These are phyloP conservation scores for Euplexia lucipara DNA, from an alignment of 2,888 invertebrate genomes.

Conservation along the genomic window DNA sequence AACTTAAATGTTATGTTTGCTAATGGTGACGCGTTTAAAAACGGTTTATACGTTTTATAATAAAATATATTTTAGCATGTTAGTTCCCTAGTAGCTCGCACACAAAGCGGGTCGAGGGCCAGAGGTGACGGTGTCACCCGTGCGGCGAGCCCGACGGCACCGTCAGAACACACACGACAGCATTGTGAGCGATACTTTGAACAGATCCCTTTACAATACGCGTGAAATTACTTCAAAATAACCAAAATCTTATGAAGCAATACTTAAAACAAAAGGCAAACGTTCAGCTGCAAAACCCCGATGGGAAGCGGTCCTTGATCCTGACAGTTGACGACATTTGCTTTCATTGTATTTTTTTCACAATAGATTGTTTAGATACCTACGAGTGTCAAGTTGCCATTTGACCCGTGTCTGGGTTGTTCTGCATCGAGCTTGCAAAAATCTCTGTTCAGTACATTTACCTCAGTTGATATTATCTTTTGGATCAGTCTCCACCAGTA, in stretches of 20 bases:
- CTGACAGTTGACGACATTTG: conserved; percentile 23
- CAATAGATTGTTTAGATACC: conserved; percentile 39
- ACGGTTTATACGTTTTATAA: background rate
- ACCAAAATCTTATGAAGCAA: conserved; percentile 1
- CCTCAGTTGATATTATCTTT: conserved; percentile 19
- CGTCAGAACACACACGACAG: conserved; percentile 12
- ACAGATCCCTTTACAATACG: conserved; percentile 4
- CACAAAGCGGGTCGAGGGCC: conserved; percentile 49
- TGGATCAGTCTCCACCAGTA: conserved; percentile 27
- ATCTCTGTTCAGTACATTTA: conserved; percentile 34
- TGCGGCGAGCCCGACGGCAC: conserved; percentile 17
- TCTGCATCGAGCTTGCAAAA: conserved; percentile 23
- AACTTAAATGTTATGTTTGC: background rate
- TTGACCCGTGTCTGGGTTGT: conserved; percentile 39
- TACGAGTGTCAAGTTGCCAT: conserved; percentile 27
- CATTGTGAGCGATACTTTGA: conserved; percentile 14
- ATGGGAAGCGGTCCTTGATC: conserved; percentile 37
- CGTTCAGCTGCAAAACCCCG: background rate
- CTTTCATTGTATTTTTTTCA: conserved; percentile 43
- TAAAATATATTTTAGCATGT: conserved; percentile 28
- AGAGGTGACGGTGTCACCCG: conserved; percentile 60
- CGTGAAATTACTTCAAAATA: conserved; percentile 12
- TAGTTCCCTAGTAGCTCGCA: conserved; percentile 32
- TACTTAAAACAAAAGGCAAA: conserved; percentile 6
- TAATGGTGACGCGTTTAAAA: background rate